A percentile compares a stretch with the other conserved stretches of the same genome.
Evolutionary conservation across 2,797 vertebrate species (phyloP).

Genomic region (Phataginus tricuspis): DNA sequence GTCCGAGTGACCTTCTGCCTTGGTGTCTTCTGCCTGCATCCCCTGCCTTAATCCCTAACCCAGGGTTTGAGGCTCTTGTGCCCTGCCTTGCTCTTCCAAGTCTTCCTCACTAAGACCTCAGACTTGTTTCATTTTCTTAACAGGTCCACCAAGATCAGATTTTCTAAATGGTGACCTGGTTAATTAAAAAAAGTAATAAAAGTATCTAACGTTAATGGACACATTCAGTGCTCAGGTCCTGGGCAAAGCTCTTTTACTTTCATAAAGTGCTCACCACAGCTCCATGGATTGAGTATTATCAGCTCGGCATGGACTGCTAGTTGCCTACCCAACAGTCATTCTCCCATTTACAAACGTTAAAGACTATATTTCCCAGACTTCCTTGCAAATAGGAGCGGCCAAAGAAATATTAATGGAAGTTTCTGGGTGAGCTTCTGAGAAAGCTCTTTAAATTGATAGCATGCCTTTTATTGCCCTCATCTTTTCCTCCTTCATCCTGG

Average conservation of each 20-base stretch:
- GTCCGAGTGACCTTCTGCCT: not conserved
- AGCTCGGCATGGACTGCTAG: not conserved
- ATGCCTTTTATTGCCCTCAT: not conserved
- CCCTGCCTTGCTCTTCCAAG: not conserved
- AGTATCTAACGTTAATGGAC: not conserved
- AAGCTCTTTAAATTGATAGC: not conserved
- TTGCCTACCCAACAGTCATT: not conserved
- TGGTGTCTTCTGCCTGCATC: not conserved
- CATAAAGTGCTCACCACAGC: not conserved
- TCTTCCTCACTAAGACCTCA: not conserved
- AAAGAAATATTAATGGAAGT: not conserved
- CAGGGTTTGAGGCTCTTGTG: not conserved
- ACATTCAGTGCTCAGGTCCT: not conserved
- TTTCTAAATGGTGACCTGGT: not conserved
- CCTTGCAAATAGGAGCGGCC: not conserved
- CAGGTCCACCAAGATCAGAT: not conserved
- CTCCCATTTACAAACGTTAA: not conserved
- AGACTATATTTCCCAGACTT: not conserved
- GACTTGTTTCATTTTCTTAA: not conserved
- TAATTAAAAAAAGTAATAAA: constrained; percentile 5
- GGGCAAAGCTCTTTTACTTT: not conserved
- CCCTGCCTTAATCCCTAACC: not conserved
- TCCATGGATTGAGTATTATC: not conserved
- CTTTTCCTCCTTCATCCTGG: not conserved
- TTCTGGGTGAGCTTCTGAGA: not conserved